Conservation (phyloP, 2,888 invertebrate species). For the Hirtodrosophila duncani region DNA sequence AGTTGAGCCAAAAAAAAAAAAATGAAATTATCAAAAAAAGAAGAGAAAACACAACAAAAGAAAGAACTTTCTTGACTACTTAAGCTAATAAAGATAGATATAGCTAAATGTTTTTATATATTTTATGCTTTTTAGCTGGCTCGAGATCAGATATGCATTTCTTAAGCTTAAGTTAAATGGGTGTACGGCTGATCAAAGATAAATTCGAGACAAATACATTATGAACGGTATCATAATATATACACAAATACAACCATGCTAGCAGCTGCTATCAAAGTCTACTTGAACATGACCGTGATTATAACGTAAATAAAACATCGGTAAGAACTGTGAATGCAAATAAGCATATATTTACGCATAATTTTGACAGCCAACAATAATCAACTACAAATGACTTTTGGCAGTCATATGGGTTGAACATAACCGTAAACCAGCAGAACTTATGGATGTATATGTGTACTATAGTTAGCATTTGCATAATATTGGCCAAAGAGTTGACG, state of each 20-base stretch:
- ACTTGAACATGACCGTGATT: too few relatives aligned
- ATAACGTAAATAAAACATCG: too few relatives aligned
- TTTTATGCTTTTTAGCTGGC: slow-evolving; percentile 1
- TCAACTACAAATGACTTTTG: slow-evolving; percentile 42
- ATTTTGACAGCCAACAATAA: slow-evolving; percentile 45
- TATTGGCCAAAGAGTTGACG: slow-evolving; percentile 61
- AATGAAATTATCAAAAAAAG: too few relatives aligned
- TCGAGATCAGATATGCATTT: neutral
- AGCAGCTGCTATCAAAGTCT: slow-evolving; percentile 8
- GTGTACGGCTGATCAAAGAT: neutral
- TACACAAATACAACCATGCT: neutral
- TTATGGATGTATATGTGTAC: slow-evolving; percentile 52
- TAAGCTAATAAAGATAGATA: slow-evolving; percentile 22
- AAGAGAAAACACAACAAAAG: slow-evolving; percentile 5
- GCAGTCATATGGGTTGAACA: slow-evolving; percentile 24
- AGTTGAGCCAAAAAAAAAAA: slow-evolving; percentile 28
- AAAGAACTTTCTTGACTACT: slow-evolving; percentile 5
- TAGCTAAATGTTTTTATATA: slow-evolving; percentile 21
- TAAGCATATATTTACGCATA: slow-evolving; percentile 25
- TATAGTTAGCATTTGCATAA: slow-evolving; percentile 59
- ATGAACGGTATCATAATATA: too few relatives aligned
- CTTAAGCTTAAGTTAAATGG: neutral
- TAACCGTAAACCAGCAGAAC: slow-evolving; percentile 46
- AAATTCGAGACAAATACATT: too few relatives aligned
- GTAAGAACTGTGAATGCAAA: slow-evolving; percentile 29